Percentiles rank a stretch among this genome's conserved stretches.
phyloP scores from a whole-genome alignment of 2,888 invertebrate species.

The Polyploca ridens region DNA sequence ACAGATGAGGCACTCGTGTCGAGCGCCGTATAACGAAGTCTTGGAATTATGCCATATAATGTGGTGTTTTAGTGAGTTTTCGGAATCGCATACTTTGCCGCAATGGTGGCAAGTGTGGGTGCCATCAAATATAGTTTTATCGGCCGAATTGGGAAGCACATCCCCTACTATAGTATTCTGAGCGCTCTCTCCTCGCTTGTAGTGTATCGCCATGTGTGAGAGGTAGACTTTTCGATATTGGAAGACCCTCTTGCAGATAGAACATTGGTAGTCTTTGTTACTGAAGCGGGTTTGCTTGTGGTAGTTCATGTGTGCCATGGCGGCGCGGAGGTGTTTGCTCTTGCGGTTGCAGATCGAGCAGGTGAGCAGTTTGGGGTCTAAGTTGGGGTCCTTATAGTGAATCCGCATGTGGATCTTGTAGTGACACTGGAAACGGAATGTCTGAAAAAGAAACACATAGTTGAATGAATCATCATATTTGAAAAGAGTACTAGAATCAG shows the following conservation, averaged over 20 bases:
- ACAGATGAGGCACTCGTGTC: constrained; percentile 78
- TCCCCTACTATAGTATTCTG: constrained; percentile 67
- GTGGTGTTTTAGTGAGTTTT: constrained; percentile 73
- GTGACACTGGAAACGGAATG: constrained; percentile 74
- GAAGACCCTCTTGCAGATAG: constrained; percentile 77
- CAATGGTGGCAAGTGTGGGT: constrained; percentile 73
- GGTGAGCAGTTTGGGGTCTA: constrained; percentile 71
- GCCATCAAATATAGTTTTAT: constrained; percentile 54
- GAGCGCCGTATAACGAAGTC: constrained; percentile 67
- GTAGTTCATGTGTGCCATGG: constrained; percentile 76
- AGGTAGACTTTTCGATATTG: constrained; percentile 72
- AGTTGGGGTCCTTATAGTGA: constrained; percentile 69
- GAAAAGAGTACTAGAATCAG: no score
- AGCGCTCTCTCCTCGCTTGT: constrained; percentile 72
- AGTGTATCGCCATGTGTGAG: constrained; percentile 78
- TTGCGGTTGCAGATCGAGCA: constrained; percentile 74
- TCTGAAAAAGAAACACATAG: constrained; percentile 55
- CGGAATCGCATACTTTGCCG: constrained; percentile 74
- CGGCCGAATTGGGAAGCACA: constrained; percentile 42
- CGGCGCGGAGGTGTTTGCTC: constrained; percentile 78
- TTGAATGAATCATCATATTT: no score
- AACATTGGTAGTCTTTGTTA: constrained; percentile 77
- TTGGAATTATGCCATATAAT: constrained; percentile 76
- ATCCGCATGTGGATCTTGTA: constrained; percentile 76
- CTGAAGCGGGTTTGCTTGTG: constrained; percentile 80